Percentiles rank a stretch among this genome's conserved stretches.
These are phyloP conservation scores for Syrmaticus mikado DNA, from an alignment of 2,113 vertebrate species.

Conservation along the genomic window DNA sequence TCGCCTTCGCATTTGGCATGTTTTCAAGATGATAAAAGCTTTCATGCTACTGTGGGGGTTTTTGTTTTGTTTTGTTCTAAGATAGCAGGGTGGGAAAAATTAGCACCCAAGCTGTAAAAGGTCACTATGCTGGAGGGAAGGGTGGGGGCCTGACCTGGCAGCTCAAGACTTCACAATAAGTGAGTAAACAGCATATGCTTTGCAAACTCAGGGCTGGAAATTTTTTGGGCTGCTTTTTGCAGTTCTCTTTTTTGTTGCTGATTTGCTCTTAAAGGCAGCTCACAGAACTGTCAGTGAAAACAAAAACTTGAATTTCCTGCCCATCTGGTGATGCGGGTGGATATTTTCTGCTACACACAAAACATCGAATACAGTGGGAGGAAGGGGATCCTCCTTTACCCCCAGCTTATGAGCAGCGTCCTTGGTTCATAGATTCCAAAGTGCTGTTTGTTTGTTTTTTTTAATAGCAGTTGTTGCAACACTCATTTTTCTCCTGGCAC, in stretches of 20 bases:
- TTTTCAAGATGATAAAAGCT: constrained; percentile 56
- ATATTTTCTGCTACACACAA: constrained; percentile 3
- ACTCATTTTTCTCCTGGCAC: rapidly evolving
- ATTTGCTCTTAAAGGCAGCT: neutral
- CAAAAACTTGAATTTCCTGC: constrained; percentile 7
- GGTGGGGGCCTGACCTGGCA: neutral
- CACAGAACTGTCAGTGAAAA: neutral
- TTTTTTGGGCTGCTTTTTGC: neutral
- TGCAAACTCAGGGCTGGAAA: neutral
- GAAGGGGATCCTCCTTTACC: constrained; percentile 20
- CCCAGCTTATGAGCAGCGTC: neutral
- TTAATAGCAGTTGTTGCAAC: neutral
- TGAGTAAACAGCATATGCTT: neutral
- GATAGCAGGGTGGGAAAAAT: constrained; percentile 46
- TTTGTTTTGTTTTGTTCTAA: neutral
- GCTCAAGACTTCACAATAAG: constrained; percentile 12
- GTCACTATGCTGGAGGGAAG: constrained; percentile 12
- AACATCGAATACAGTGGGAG: neutral
- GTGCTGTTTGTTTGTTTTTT: neutral
- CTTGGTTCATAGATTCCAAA: neutral
- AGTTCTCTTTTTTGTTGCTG: neutral
- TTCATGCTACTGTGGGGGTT: neutral
- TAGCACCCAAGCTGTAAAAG: constrained; percentile 40
- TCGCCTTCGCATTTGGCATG: constrained; percentile 14
- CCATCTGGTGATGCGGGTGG: neutral